Conservation (phyloP, 1,140 invertebrate genomes). For the Leptinotarsa texana region DNA sequence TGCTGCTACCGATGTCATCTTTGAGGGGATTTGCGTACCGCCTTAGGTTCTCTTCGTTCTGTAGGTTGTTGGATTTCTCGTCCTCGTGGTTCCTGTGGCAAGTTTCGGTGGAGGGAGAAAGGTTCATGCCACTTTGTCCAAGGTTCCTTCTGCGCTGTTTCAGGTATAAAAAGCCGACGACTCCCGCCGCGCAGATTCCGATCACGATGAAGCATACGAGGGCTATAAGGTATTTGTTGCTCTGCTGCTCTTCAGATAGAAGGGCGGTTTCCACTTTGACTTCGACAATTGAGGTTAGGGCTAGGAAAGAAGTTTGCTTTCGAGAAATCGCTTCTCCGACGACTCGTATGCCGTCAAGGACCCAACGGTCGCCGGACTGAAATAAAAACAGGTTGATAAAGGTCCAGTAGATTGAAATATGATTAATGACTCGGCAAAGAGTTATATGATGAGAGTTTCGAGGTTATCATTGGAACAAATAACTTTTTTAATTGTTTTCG, state of each 20-base stretch:
- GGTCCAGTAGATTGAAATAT: no score
- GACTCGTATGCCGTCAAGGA: slow-evolving; percentile 66
- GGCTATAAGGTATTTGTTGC: slow-evolving; percentile 57
- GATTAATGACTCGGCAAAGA: no score
- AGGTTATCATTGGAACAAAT: no score
- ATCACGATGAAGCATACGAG: slow-evolving; percentile 61
- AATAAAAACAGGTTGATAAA: slow-evolving; percentile 39
- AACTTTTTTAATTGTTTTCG: no score
- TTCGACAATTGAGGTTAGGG: slow-evolving; percentile 76
- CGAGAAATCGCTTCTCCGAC: slow-evolving; percentile 73
- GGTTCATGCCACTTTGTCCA: slow-evolving; percentile 59
- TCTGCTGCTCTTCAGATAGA: slow-evolving; percentile 62
- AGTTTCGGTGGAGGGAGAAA: slow-evolving; percentile 61
- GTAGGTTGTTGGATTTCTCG: slow-evolving; percentile 85
- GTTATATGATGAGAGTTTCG: no score
- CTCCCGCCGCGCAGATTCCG: slow-evolving; percentile 56
- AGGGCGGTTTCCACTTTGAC: slow-evolving; percentile 77
- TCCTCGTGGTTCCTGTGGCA: slow-evolving; percentile 74
- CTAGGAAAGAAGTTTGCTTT: slow-evolving; percentile 64
- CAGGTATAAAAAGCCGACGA: slow-evolving; percentile 58
- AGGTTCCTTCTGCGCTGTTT: slow-evolving; percentile 61
- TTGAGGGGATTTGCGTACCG: slow-evolving; percentile 65
- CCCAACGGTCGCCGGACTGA: slow-evolving; percentile 62
- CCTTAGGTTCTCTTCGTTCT: slow-evolving; percentile 86
- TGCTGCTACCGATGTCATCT: slow-evolving; percentile 58